Conservation (phyloP, 2,888 invertebrate genomes). For the Drosophila vallismaia region DNA sequence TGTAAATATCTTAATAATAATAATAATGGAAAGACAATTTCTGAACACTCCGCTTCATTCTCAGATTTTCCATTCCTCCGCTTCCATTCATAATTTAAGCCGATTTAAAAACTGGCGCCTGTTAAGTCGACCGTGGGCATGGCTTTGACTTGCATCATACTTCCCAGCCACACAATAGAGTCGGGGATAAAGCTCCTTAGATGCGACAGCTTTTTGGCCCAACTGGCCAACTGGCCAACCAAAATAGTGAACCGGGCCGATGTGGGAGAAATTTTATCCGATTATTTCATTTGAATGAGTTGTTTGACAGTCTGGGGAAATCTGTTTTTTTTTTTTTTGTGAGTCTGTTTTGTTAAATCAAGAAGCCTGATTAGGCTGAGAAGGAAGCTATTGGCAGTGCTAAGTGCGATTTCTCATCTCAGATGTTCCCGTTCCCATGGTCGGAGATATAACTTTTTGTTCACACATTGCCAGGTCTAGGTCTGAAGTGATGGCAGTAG, state of each 20-base stretch:
- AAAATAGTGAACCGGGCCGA: neutral
- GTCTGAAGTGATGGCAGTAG: constrained; percentile 17
- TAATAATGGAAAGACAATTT: constrained; percentile 64
- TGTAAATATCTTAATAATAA: constrained; percentile 70
- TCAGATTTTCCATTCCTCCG: constrained; percentile 13
- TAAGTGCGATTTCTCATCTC: constrained; percentile 31
- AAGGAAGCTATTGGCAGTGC: constrained; percentile 11
- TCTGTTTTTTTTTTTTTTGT: constrained; percentile 10
- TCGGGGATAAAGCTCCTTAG: constrained; percentile 37
- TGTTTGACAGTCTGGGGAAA: constrained; percentile 22
- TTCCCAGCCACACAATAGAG: constrained; percentile 26
- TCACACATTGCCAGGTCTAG: constrained; percentile 28
- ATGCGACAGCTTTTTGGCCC: constrained; percentile 40
- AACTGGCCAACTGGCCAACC: constrained; percentile 32
- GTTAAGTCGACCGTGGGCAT: constrained; percentile 45
- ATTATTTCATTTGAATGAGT: constrained; percentile 72
- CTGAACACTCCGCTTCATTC: constrained; percentile 41
- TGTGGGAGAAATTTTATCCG: constrained; percentile 58
- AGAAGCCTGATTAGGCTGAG: constrained; percentile 34
- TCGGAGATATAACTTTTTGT: constrained; percentile 32
- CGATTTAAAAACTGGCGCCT: constrained; percentile 77
- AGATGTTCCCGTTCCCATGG: constrained; percentile 42
- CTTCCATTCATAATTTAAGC: constrained; percentile 65
- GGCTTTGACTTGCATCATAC: constrained; percentile 46
- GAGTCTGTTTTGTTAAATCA: constrained; percentile 2